Conservation (phyloP, 1,140 invertebrate genomes). For the Aphaenogaster rudis region DNA sequence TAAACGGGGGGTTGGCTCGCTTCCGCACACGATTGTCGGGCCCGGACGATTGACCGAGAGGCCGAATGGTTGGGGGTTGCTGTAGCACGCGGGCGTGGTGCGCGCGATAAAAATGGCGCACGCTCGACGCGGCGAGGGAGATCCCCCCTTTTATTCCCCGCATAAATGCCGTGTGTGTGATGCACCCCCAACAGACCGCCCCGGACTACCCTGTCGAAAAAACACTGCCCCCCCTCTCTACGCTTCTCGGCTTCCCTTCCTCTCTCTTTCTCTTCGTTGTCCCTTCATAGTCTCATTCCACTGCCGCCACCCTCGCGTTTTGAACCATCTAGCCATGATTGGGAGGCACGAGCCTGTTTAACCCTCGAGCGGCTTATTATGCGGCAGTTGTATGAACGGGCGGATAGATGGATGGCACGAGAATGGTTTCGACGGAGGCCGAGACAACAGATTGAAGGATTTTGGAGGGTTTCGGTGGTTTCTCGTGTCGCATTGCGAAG, state of each 20-base stretch:
- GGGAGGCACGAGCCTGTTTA: slow-evolving; percentile 76
- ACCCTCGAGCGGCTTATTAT: slow-evolving; percentile 81
- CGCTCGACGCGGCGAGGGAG: slow-evolving; percentile 66
- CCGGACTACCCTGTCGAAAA: slow-evolving; percentile 71
- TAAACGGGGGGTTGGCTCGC: slow-evolving; percentile 65
- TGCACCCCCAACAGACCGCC: slow-evolving; percentile 80
- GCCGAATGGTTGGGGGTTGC: slow-evolving; percentile 61
- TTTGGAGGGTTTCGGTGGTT: slow-evolving; percentile 71
- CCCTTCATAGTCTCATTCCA: slow-evolving; percentile 42
- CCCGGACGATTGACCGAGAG: slow-evolving; percentile 72
- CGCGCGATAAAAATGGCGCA: slow-evolving; percentile 81
- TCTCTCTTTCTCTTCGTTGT: neutral
- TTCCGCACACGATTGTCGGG: slow-evolving; percentile 65
- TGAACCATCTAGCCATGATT: slow-evolving; percentile 58
- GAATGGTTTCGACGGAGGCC: slow-evolving; percentile 72
- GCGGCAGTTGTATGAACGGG: slow-evolving; percentile 66
- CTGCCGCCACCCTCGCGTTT: slow-evolving; percentile 55
- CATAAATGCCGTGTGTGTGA: slow-evolving; percentile 79
- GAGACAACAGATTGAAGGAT: slow-evolving; percentile 74
- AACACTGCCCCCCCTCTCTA: slow-evolving; percentile 54
- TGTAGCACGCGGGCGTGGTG: slow-evolving; percentile 78
- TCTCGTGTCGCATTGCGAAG: slow-evolving; percentile 30
- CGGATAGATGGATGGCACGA: slow-evolving; percentile 75
- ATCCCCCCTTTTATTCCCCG: slow-evolving; percentile 65
- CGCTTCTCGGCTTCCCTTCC: neutral